Percentiles rank a stretch among this genome's conserved stretches.
phyloP scores from a whole-genome alignment of 2,797 vertebrate species.

The Falco novaeseelandiae region DNA sequence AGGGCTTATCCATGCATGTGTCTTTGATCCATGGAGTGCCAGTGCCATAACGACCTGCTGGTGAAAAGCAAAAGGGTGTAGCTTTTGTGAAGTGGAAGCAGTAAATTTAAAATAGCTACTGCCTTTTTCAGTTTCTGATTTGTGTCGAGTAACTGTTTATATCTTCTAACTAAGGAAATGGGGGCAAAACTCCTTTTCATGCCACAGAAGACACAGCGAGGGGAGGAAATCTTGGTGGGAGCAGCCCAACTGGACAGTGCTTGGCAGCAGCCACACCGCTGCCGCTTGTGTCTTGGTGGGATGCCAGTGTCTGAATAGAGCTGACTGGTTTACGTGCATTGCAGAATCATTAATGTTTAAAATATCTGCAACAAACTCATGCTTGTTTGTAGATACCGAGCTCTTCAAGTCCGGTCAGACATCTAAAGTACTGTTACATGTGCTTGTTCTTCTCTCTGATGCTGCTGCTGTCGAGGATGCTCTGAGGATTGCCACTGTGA shows the following conservation, averaged over 20 bases:
- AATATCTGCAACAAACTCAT: neutral
- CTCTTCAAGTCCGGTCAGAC: neutral
- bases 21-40: neutral
- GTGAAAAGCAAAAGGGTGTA: neutral
- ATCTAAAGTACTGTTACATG: fast-evolving
- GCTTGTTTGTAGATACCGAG: neutral
- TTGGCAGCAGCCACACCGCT: fast-evolving
- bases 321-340: fast-evolving
- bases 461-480: neutral
- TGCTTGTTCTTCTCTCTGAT: neutral
- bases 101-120: neutral
- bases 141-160: neutral
- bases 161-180: neutral
- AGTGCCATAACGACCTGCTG: neutral
- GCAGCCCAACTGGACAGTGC: neutral
- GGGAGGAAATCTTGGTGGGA: neutral
- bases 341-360: neutral
- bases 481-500: fast-evolving
- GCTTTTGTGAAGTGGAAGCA: neutral
- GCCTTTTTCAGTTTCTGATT: neutral
- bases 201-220: neutral
- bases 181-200: neutral
- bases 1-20: neutral
- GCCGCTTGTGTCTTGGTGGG: fast-evolving
- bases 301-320: fast-evolving